Conservation (phyloP, 2,113 vertebrate species). For the Tragelaphus buxtoni region DNA sequence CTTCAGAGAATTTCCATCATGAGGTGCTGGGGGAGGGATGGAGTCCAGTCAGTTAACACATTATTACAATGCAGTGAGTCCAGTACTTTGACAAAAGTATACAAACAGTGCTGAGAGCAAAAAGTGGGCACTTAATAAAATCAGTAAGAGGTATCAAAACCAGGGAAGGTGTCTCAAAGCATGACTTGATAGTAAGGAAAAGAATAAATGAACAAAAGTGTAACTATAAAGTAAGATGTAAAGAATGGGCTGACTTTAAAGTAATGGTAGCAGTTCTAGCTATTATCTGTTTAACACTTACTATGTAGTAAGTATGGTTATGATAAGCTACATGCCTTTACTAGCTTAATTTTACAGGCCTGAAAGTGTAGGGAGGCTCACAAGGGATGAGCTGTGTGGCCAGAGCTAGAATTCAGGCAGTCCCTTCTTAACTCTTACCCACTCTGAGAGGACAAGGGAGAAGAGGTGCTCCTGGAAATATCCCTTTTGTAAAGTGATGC, state of each 20-base stretch:
- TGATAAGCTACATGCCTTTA: neutral
- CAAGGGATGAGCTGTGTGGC: neutral
- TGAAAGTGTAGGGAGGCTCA: neutral
- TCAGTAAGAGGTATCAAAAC: neutral
- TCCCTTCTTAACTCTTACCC: neutral
- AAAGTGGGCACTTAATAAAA: neutral
- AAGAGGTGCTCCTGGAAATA: neutral
- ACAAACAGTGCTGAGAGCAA: neutral
- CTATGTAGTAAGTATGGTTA: too few relatives aligned
- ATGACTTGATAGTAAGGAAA: neutral
- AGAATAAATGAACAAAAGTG: neutral
- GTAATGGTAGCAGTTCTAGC: neutral
- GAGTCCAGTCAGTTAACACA: neutral
- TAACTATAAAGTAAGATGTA: neutral
- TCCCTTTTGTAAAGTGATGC: neutral
- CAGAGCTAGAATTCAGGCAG: neutral
- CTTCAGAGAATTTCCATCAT: neutral
- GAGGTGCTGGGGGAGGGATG: too few relatives aligned
- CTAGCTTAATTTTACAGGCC: neutral
- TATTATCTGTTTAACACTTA: neutral
- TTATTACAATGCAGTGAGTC: neutral
- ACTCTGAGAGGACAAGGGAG: neutral
- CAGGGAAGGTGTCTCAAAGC: neutral
- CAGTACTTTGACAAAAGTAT: neutral
- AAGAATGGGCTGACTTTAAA: neutral